Evolutionary conservation across 1,140 invertebrate genomes (phyloP), one percentile per base, ranked within the genome.

Genomic region (Tyrophagus putrescentiae): DNA sequence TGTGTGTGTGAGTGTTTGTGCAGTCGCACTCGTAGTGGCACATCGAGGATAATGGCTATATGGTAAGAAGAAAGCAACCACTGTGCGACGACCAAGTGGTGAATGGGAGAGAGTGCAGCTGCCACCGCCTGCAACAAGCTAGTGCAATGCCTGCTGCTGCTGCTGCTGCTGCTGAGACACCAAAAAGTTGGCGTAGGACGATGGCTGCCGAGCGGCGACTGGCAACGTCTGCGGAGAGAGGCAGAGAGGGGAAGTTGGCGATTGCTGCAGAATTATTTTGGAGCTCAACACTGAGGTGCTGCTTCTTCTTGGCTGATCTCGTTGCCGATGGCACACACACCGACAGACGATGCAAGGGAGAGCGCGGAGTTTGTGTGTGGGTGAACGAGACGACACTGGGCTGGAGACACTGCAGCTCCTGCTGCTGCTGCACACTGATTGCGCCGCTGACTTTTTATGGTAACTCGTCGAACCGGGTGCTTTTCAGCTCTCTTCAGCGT

Each of bases 381-480:
- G 45, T 18, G 45, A 48, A 48, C 50, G 6, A 53, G 6, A 5
- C 44, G 28, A 5, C 5, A 5, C 29, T 53, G 23, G 25, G 32
- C 28, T n/a, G n/a, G n/a, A n/a, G 52, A 53, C 50, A 27, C n/a
- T 27, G n/a, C n/a, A n/a, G n/a, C n/a, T n/a, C n/a, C n/a, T n/a
- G n/a, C n/a, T n/a, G n/a, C n/a, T n/a, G n/a, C n/a, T n/a, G 7
- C 31, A 31, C 25, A 27, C 52, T 54, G 50, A 18, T 13, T 16
- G 9, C 5, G 48, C 48, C 48, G 23, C 32, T 54, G 52, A 54
- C 52, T 54, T 54, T n/a, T 54, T 54, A 54, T 54, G 52, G 52
- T 54, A 54, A 54, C 52, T 54, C n/a, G 52, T 54, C 28, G 52
- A 54, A 54, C 52, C 18, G 25, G 41, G 25, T 42, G 18, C 25